A percentile compares a stretch with the other conserved stretches of the same genome.
Conservation (phyloP, 2,113 vertebrate species). For the Tachysurus fulvidraco region DNA sequence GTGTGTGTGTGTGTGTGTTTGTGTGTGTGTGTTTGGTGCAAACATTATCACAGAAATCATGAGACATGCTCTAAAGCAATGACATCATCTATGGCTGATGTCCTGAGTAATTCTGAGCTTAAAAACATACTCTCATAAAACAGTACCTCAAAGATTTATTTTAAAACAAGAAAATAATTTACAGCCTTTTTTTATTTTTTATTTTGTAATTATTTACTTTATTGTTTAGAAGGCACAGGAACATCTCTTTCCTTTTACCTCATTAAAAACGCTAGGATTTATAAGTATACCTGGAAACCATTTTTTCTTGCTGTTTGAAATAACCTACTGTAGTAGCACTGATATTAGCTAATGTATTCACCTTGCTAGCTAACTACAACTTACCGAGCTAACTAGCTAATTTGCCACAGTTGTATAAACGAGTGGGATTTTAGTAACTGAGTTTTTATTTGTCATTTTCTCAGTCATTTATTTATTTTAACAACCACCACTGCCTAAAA, state of each 20-base stretch:
- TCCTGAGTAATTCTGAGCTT: not conserved
- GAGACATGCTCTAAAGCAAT: not conserved
- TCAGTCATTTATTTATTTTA: too few species aligned
- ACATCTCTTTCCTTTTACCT: not conserved
- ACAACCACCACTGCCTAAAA: too few species aligned
- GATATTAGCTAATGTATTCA: not conserved
- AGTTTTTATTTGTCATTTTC: not conserved
- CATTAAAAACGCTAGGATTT: not conserved
- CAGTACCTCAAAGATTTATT: not conserved
- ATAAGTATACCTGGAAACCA: too few species aligned
- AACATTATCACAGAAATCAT: conserved; percentile 1
- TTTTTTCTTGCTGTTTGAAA: not conserved
- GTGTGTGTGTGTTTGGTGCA: conserved; percentile 42
- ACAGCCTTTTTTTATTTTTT: not conserved
- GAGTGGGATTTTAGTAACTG: not conserved
- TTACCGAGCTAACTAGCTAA: not conserved
- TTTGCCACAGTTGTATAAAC: not conserved
- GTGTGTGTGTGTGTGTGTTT: conserved; percentile 2
- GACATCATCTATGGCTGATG: not conserved
- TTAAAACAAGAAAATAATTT: not conserved
- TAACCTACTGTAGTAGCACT: not conserved
- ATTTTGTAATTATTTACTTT: not conserved
- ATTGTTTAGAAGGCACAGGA: not conserved
- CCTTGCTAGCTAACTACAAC: not conserved
- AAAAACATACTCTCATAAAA: not conserved